Conservation (phyloP, 2,113 vertebrate species). For the Pygoscelis antarcticus region DNA sequence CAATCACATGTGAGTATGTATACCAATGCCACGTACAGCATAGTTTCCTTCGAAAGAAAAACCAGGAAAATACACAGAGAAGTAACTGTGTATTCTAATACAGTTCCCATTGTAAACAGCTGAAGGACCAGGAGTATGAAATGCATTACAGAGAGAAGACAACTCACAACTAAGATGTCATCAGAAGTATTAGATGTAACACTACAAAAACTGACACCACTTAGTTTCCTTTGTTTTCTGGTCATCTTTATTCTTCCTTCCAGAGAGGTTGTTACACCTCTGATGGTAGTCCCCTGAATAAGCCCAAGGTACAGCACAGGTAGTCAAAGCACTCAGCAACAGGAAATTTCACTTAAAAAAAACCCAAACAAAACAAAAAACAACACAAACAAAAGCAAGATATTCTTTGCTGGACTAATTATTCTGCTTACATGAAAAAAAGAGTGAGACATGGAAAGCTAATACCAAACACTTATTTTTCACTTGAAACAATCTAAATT, state of each 20-base stretch:
- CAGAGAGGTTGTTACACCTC: not conserved
- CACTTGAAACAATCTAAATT: not conserved
- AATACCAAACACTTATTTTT: not conserved
- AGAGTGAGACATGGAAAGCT: not conserved
- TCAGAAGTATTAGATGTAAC: no score
- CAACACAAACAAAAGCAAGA: not conserved
- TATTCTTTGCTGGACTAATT: not conserved
- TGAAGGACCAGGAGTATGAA: not conserved
- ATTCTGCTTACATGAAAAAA: not conserved
- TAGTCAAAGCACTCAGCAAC: not conserved
- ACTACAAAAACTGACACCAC: not conserved
- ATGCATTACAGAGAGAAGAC: not conserved
- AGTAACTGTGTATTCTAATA: not conserved
- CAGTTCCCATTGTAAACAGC: not conserved
- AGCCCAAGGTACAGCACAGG: not conserved
- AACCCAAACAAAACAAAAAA: not conserved
- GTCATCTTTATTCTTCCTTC: not conserved
- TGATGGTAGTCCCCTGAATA: not conserved
- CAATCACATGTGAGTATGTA: not conserved
- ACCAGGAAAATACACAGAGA: not conserved
- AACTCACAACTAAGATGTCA: not conserved
- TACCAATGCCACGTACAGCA: not conserved
- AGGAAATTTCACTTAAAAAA: not conserved
- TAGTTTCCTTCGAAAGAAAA: not conserved
- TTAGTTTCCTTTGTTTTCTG: not conserved